These are phyloP conservation scores for Propithecus perrieri DNA, from an alignment of 2,797 vertebrate species.

Conservation along the genomic window DNA sequence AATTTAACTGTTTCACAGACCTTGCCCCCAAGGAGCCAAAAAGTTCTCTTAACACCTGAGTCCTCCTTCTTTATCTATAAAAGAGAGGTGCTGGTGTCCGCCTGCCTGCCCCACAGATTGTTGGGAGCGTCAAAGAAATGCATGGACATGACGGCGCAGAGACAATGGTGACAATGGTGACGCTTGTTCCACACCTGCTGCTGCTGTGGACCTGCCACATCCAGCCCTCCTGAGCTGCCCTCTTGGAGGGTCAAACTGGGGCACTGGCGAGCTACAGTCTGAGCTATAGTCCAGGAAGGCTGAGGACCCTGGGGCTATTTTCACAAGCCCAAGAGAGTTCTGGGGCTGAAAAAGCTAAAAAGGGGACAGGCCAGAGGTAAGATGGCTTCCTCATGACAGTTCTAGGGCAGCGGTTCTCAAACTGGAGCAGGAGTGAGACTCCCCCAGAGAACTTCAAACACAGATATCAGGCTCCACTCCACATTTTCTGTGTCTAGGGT, in stretches of 20 bases:
- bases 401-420: not conserved
- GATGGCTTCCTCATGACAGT: not conserved
- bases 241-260: not conserved
- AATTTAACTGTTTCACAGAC: not conserved
- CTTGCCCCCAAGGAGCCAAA: not conserved
- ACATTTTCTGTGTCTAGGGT: not conserved
- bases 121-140: not conserved
- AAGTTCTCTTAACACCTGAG: not conserved
- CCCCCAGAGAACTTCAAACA: not conserved
- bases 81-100: not conserved
- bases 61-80: not conserved
- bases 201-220: not conserved
- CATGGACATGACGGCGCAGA: not conserved
- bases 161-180: fast-evolving
- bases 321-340: not conserved
- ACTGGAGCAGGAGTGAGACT: not conserved
- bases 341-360: not conserved
- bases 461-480: not conserved
- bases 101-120: not conserved
- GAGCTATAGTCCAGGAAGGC: not conserved
- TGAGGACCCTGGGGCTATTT: not conserved
- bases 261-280: not conserved
- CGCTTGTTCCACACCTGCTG: not conserved
- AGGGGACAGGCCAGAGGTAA: not conserved
- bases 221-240: fast-evolving